Evolutionary conservation across 2,888 invertebrate species (phyloP).

Genomic region (Drosophila sordidula): DNA sequence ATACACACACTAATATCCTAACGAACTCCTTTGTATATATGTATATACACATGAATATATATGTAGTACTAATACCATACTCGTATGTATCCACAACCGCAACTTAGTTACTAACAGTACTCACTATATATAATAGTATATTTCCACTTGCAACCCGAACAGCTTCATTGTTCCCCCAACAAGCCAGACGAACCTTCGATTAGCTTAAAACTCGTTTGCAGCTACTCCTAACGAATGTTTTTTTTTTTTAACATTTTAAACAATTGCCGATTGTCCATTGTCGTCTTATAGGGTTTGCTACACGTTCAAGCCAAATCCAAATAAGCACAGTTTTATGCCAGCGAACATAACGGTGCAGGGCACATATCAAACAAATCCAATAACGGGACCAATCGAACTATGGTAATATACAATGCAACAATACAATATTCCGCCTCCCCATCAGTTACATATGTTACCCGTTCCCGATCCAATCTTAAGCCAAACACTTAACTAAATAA

Average conservation of each 20-base stretch:
- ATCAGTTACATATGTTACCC: background rate
- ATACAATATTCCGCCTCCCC: conserved; percentile 13
- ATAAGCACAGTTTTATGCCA: conserved; percentile 83
- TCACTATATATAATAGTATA: background rate
- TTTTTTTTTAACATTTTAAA: background rate
- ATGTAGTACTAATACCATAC: conserved; percentile 2
- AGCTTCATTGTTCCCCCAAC: background rate
- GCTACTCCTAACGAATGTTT: conserved; percentile 6
- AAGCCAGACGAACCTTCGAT: background rate
- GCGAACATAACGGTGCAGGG: conserved; percentile 83
- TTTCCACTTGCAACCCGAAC: background rate
- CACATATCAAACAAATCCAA: conserved; percentile 82
- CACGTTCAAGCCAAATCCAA: conserved; percentile 84
- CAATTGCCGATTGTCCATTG: conserved; percentile 47
- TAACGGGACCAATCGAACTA: conserved; percentile 84
- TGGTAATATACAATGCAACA: conserved; percentile 71
- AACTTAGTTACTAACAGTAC: conserved; percentile 7
- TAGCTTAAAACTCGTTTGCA: conserved; percentile 15
- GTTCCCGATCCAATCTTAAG: no score
- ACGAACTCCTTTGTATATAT: background rate
- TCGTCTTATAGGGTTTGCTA: conserved; percentile 83
- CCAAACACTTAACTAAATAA: background rate
- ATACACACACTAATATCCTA: background rate
- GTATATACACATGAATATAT: background rate
- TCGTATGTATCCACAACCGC: conserved; percentile 8